Conservation (phyloP, 1,140 invertebrate species). For the Brachionus rotundiformis region DNA sequence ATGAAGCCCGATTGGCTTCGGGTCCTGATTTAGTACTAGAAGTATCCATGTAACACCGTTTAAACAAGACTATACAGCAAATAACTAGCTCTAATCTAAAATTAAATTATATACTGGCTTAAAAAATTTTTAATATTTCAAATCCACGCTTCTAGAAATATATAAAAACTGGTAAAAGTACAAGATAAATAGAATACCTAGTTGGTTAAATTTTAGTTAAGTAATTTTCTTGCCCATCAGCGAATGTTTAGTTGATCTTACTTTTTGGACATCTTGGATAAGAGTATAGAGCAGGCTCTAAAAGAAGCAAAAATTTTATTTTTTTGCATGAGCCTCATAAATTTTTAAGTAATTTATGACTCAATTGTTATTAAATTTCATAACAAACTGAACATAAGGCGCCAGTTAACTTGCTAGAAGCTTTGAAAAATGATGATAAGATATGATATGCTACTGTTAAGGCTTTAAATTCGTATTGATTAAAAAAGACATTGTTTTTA, state of each 20-base stretch:
- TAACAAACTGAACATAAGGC: slow-evolving; percentile 41
- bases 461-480: neutral
- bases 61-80: neutral
- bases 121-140: slow-evolving; percentile 34
- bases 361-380: slow-evolving; percentile 21
- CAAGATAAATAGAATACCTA: neutral
- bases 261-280: neutral
- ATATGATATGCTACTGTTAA: neutral
- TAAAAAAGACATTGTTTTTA: neutral
- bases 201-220: too few relatives aligned
- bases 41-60: slow-evolving; percentile 7
- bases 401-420: neutral
- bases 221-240: neutral
- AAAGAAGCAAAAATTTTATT: neutral
- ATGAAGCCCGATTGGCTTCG: neutral
- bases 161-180: neutral
- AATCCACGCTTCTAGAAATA: slow-evolving; percentile 17
- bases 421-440: slow-evolving; percentile 10
- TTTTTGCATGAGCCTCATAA: slow-evolving; percentile 34
- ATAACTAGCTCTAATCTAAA: slow-evolving; percentile 15
- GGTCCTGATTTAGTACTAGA: neutral
- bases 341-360: slow-evolving; percentile 40
- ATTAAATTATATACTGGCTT: slow-evolving; percentile 29
- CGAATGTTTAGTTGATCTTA: neutral
- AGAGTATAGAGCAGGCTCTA: neutral